Base-by-base conservation (phyloP, 2,888 invertebrate species). In the Priocnemis perturbator region DNA sequence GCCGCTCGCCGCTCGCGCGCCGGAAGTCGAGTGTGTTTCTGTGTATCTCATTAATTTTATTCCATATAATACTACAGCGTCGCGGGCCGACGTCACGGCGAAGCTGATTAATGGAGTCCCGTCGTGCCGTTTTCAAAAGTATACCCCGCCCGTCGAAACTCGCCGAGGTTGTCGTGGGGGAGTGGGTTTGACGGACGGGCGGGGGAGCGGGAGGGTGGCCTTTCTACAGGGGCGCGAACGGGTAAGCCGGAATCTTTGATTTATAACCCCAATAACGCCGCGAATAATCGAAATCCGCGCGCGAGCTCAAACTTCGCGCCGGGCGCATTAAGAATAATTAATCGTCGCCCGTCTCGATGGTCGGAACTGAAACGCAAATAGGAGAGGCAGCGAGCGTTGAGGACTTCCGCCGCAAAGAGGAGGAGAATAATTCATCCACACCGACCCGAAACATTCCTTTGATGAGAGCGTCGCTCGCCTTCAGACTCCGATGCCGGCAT, bases 31-130 rank as follows among this genome's bases (percentile, higher is more conserved):
- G 88, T 89, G 88, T 87, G 83, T 89, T 89, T 87, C 88, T 85
- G 83, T 89, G 88, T 89, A 89, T 87, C 88, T 88, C 89, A 89
- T 89, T 89, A 89, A 89, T 89, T 87, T 88, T 85, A 86, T 87
- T 88, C 86, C 82, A 88, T 88, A 87, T 88, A 87, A 88, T 88
- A 88, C 76, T 68, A 67, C 64, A 68, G 68, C 65, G 30, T 15
- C 20, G 63, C 61, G 66, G 59, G 58, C 60, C 69, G 48, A 59
- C 64, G 58, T 60, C 67, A 60, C 67, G 64, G 69, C 70, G 70
- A 67, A 75, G 72, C 84, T 89, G 88, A 89, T 89, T 89, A 89
- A 89, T 89, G 88, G 85, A 83, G 84, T 76, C 83, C 48, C 48
- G 83, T 86, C 85, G 85, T 84, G 83, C 84, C 70, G 69, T 82